phyloP scores from a whole-genome alignment of 1,140 invertebrate species.

The Drosophila miranda region DNA sequence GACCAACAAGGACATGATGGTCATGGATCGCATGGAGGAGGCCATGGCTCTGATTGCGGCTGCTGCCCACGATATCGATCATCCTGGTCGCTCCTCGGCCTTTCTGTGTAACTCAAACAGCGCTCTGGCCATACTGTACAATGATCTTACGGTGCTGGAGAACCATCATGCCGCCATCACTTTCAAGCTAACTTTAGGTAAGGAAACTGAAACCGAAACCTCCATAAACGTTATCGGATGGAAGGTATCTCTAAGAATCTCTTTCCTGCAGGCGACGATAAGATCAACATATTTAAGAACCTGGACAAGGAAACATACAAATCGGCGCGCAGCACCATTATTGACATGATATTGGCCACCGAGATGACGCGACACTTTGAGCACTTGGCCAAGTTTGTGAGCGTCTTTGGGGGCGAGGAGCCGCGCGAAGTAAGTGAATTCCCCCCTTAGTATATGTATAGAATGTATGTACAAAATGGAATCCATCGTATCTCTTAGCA shows the following conservation, averaged over 20 bases:
- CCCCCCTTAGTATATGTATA: not conserved
- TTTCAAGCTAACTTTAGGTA: constrained; percentile 94
- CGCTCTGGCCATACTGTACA: constrained; percentile 94
- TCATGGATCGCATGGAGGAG: constrained; percentile 92
- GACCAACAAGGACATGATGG: constrained; percentile 85
- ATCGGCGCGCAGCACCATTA: constrained; percentile 90
- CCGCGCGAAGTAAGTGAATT: constrained; percentile 58
- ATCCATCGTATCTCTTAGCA: not conserved
- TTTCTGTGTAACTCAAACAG: constrained; percentile 95
- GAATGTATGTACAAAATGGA: not conserved
- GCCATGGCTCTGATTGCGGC: constrained; percentile 94
- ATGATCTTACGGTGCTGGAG: constrained; percentile 96
- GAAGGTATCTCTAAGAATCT: not conserved
- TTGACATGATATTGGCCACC: constrained; percentile 97
- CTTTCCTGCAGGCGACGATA: constrained; percentile 87
- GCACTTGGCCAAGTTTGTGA: constrained; percentile 96
- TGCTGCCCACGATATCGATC: constrained; percentile 91
- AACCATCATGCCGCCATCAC: constrained; percentile 97
- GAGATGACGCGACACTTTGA: constrained; percentile 99
- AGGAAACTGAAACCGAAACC: constrained; percentile 30
- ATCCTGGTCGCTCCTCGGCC: constrained; percentile 92
- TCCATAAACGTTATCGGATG: not conserved
- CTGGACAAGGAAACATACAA: constrained; percentile 94
- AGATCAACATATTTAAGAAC: constrained; percentile 96
- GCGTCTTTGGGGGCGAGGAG: constrained; percentile 87